phyloP scores from a whole-genome alignment of 1,140 invertebrate genomes.

The Pogonus chalceus region DNA sequence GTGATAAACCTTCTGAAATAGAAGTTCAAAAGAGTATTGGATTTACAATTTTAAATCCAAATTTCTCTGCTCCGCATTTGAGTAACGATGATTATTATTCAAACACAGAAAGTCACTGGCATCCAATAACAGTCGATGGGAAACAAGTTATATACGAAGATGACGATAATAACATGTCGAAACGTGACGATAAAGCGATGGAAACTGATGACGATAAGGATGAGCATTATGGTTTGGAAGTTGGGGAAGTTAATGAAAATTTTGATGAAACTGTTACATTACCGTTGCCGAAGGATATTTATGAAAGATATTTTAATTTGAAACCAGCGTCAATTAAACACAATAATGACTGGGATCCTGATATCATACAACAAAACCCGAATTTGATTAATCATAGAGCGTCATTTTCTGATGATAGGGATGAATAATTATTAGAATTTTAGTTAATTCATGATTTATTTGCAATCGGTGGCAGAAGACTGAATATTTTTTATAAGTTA shows the following conservation, averaged over 20 bases:
- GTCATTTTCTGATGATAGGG: not conserved
- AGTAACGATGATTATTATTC: not conserved
- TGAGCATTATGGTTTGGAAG: too few species aligned
- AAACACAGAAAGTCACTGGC: not conserved
- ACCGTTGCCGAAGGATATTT: not conserved
- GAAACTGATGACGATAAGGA: too few species aligned
- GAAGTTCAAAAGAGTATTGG: not conserved
- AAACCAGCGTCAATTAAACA: not conserved
- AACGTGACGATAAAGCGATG: too few species aligned
- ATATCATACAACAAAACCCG: not conserved
- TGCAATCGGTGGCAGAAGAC: too few species aligned
- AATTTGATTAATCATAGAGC: conserved; percentile 2
- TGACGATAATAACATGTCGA: too few species aligned
- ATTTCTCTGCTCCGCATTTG: not conserved
- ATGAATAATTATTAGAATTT: not conserved
- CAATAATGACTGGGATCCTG: not conserved
- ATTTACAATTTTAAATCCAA: not conserved
- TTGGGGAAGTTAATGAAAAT: too few species aligned
- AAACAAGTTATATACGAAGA: too few species aligned
- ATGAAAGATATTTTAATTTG: not conserved
- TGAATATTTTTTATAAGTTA: too few species aligned
- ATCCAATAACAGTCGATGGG: not conserved
- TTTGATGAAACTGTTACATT: not conserved
- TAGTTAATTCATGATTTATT: too few species aligned
- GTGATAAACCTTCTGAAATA: not conserved